Conservation (phyloP, 2,888 invertebrate genomes). For the Torymus aiolomorphi region DNA sequence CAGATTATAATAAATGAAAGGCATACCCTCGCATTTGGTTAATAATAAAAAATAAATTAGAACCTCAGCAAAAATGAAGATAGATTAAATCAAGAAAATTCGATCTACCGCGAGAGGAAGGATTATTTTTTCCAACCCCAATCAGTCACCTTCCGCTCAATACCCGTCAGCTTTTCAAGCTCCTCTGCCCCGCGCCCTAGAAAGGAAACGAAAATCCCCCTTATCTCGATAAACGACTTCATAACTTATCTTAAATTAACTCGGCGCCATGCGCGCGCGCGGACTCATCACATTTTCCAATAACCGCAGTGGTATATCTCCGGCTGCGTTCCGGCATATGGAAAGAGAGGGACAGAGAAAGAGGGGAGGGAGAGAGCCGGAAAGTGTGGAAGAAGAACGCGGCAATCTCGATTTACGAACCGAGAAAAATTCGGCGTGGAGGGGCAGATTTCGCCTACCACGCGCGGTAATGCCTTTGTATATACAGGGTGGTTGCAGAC, state of each 20-base stretch:
- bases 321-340: background rate
- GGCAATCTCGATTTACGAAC: slow-evolving; percentile 56
- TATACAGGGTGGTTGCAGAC: too few relatives aligned
- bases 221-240: slow-evolving; percentile 35
- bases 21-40: too few relatives aligned
- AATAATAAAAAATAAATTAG: too few relatives aligned
- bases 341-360: background rate
- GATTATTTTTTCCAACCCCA: background rate
- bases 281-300: slow-evolving; percentile 48
- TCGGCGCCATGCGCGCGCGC: slow-evolving; percentile 21
- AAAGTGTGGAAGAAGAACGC: slow-evolving; percentile 12
- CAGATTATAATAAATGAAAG: too few relatives aligned
- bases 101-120: background rate
- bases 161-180: slow-evolving; percentile 20
- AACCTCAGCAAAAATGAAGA: background rate
- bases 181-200: background rate
- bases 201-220: slow-evolving; percentile 9
- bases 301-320: slow-evolving; percentile 40
- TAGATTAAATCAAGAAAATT: slow-evolving; percentile 2
- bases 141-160: background rate
- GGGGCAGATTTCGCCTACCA: slow-evolving; percentile 20
- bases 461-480: too few relatives aligned
- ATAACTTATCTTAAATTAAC: slow-evolving; percentile 54
- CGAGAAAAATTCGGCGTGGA: slow-evolving; percentile 50
- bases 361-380: slow-evolving; percentile 22